Base-by-base conservation (phyloP, 1,140 invertebrate species). In the Drosophila willistoni region DNA sequence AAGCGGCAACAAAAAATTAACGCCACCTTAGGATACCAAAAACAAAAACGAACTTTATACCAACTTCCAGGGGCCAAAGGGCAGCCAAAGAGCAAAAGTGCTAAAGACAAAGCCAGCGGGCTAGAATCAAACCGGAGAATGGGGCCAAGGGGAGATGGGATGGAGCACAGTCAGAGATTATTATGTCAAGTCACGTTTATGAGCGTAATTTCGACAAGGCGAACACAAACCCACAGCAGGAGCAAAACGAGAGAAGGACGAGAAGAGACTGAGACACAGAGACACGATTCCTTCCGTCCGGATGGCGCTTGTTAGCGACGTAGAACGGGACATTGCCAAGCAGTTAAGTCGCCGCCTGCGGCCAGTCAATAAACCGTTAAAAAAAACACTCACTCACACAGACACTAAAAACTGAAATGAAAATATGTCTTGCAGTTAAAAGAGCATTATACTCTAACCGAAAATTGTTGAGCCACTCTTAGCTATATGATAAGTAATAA, bases 141-240 rank as follows among this genome's bases (percentile, higher is more conserved):
- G 34, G 34, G 34, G 34, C 7, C 10, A 5, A 36, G 14, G 7
- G 17, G 44, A 19, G 44, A 47, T 47, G 44, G 44, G 10, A 22
- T 22, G 44, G 19, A 22, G 44, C 17, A 51, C 77, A 83, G 81
- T 82, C 81, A 90, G 74, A 81, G 86, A 90, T 90, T 90, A 90
- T 90, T 90, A 90, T 90, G 86, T 90, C 86, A 90, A 90, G 86
- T 90, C 86, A 90, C 86, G 86, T 90, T 90, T 90, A 82, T 86
- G 82, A 90, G 81, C 87, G 86, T 87, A 90, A 90, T 90, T 90
- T 90, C 86, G 87, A 85, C 86, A 81, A 73, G 76, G 67, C 79
- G 76, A 63, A 51, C 71, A 64, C 51, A 79, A 56, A 68, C 71
- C 69, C 41, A 47, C 42, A 25, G 64, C 51, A 51, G 71, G 47